Evolutionary conservation across 2,797 vertebrate genomes (phyloP).

Genomic region (Xenentodon cancila): DNA sequence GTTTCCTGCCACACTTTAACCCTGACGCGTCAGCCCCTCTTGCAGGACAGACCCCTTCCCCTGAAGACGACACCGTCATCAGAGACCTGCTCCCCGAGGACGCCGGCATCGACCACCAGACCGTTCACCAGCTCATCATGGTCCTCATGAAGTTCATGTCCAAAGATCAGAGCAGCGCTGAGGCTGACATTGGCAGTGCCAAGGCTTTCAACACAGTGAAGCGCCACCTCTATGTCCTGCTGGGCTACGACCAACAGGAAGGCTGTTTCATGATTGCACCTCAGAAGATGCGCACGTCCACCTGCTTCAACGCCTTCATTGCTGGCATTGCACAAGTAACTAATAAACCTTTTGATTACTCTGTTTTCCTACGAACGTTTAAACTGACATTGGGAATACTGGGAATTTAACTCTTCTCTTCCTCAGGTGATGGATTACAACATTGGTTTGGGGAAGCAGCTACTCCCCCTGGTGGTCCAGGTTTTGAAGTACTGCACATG

Average conservation of each 20-base stretch:
- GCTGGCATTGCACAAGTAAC: constrained; percentile 96
- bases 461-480: constrained; percentile 97
- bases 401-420: constrained; percentile 6
- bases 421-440: constrained; percentile 98
- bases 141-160: constrained; percentile 99
- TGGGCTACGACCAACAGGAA: constrained; percentile 97
- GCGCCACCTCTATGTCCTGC: constrained; percentile 93
- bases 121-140: constrained; percentile 97
- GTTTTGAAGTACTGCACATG: constrained; percentile 97
- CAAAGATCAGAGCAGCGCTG: constrained; percentile 95
- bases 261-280: constrained; percentile 99
- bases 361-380: not conserved
- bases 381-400: not conserved
- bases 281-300: constrained; percentile 97
- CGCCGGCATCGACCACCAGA: constrained; percentile 97
- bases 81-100: constrained; percentile 96
- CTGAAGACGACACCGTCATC: constrained; percentile 91
- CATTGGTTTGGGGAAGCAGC: constrained; percentile 94
- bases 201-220: constrained; percentile 99
- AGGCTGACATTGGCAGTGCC: constrained; percentile 95
- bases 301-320: constrained; percentile 98
- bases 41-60: constrained; percentile 87
- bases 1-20: constrained; percentile 70
- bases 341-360: not conserved
- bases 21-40: constrained; percentile 72